phyloP scores from a whole-genome alignment of 2,113 vertebrate genomes.

The Pollimyrus isidori region DNA sequence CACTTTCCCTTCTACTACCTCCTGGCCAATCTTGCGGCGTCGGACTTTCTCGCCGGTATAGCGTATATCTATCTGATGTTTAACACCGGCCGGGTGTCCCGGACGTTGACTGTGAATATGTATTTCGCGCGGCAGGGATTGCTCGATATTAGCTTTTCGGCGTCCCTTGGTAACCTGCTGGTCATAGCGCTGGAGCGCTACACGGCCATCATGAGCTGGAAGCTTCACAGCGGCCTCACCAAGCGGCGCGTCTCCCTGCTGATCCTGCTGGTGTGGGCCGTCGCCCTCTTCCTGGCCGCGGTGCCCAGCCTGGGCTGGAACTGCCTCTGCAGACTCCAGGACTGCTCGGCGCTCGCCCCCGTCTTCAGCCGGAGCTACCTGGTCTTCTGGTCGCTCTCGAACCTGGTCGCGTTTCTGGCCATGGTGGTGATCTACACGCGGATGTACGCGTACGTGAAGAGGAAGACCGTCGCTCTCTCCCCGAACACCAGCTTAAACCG shows the following conservation, averaged over 20 bases:
- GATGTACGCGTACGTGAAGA: conserved; percentile 72
- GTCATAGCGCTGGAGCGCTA: conserved; percentile 72
- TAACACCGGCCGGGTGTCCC: conserved; percentile 65
- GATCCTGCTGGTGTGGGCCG: conserved; percentile 65
- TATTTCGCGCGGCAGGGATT: conserved; percentile 75
- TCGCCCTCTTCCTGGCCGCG: conserved; percentile 70
- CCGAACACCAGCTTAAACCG: conserved; percentile 65
- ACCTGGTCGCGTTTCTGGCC: conserved; percentile 66
- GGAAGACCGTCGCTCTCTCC: conserved; percentile 67
- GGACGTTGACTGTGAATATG: conserved; percentile 62
- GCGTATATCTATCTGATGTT: conserved; percentile 78
- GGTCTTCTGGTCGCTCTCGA: conserved; percentile 71
- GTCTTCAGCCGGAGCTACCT: conserved; percentile 76
- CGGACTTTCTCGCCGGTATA: conserved; percentile 73
- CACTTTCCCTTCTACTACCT: conserved; percentile 76
- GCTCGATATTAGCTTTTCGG: conserved; percentile 67
- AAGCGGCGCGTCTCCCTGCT: conserved; percentile 69
- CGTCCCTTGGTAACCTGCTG: conserved; percentile 67
- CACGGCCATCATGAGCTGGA: conserved; percentile 67
- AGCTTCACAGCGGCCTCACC: conserved; percentile 69
- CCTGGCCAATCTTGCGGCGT: conserved; percentile 69
- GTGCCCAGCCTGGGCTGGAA: conserved; percentile 75
- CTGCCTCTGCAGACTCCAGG: conserved; percentile 66
- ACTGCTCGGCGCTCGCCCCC: conserved; percentile 70
- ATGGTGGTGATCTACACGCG: conserved; percentile 71